Percentiles rank a stretch among this genome's conserved stretches.
Evolutionary conservation across 1,140 invertebrate genomes (phyloP).

Genomic region (Drosophila seguyi): DNA sequence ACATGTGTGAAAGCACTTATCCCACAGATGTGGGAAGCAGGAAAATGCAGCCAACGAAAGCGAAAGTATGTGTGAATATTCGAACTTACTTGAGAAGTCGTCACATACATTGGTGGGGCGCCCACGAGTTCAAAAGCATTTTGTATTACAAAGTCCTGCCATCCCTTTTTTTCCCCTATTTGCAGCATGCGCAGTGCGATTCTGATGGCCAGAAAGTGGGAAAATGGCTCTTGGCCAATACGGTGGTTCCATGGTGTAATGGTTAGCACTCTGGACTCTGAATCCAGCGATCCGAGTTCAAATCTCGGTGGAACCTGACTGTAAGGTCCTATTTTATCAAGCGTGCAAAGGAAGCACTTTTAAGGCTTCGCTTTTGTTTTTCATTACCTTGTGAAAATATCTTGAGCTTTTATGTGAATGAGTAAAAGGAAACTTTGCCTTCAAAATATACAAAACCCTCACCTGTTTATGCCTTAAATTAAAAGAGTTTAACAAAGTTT

Average conservation of each 20-base stretch:
- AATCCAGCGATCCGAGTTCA: constrained; percentile 95
- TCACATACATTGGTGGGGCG: neutral
- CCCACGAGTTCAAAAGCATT: neutral
- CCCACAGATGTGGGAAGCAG: neutral
- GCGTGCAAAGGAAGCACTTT: neutral
- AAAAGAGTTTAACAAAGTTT: neutral
- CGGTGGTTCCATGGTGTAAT: constrained; percentile 93
- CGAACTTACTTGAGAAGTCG: neutral
- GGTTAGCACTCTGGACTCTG: constrained; percentile 96
- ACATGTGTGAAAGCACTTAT: constrained; percentile 21
- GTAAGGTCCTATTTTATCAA: constrained; percentile 2
- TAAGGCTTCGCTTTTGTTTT: neutral
- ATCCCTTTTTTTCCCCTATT: constrained; percentile 12
- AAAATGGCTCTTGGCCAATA: constrained; percentile 32
- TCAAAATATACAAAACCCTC: neutral
- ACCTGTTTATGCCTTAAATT: neutral
- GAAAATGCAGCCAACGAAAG: constrained; percentile 23
- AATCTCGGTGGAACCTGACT: constrained; percentile 91
- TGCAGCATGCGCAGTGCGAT: constrained; percentile 63
- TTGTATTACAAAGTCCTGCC: neutral
- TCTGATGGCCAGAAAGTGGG: constrained; percentile 34
- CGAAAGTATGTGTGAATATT: constrained; percentile 14
- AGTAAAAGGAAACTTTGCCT: neutral
- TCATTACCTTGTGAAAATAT: no score
- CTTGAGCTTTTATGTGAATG: neutral